Evolutionary conservation across 37 sponge, comb jelly and placozoan species (phyloP), one percentile per base, ranked within the genome.

Genomic region (Ephydatia muelleri): DNA sequence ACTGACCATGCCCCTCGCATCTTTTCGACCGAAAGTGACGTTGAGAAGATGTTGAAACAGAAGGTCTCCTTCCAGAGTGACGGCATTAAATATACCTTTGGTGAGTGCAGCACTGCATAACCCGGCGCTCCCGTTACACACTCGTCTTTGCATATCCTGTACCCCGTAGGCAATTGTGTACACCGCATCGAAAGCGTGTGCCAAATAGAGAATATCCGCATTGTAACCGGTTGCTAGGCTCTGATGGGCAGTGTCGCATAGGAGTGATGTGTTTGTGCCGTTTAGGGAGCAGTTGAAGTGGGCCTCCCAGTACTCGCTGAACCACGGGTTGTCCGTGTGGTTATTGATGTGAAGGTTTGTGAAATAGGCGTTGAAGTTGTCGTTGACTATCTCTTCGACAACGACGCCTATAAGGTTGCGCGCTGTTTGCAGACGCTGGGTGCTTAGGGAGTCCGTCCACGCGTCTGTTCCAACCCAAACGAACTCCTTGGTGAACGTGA

Each of bases 381-480:
- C 23, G 29, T 69, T 76, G 22, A 37, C 19, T 13, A 70, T 26
- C 11, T 82, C 38, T 25, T 19, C 4, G 13, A 87, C 84, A 19
- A 79, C 13, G 0, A 93, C 76, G 38, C 86, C 39, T 11, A 93
- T 30, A 57, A 90, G 67, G 0, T 90, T 87, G 5, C 57, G 72
- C 22, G 84, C 91, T 2, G 83, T 69, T 13, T 78, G 64, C n/a
- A 36, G 38, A 49, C 43, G 65, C 6, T 81, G 23, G 9, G 37
- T 35, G 19, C 37, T 66, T 4, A 87, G 70, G 0, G 3, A 21
- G 48, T 87, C 94, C 0, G 78, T 93, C 93, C 93, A 92, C 23
- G 85, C 79, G 89, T 95, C 96, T 34, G 78, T 88, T 16, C 80
- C 96, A 21, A 95, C 90, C 85, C 88, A 94, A 3, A 83, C 83